Conservation (phyloP, 2,113 vertebrate genomes). For the Otis tarda region DNA sequence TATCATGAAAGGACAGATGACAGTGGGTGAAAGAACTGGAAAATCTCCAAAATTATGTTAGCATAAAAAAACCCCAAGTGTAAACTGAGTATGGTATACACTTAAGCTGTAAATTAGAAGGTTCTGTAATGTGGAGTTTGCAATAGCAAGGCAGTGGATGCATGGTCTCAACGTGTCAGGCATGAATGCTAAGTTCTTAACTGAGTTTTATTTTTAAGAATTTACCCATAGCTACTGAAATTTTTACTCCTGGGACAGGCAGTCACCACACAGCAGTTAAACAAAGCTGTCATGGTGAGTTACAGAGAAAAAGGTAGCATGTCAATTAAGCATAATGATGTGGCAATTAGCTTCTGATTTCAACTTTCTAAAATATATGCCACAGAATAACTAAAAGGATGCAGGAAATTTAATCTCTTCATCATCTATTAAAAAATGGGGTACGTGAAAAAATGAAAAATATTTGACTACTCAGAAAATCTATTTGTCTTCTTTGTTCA, state of each 20-base stretch:
- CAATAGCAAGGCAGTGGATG: not conserved
- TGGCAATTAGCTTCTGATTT: conserved; percentile 57
- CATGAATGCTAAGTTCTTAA: not conserved
- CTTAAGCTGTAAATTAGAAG: not conserved
- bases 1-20: not conserved
- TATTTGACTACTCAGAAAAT: conserved; percentile 43
- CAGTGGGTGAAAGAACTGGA: not conserved
- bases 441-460: conserved; percentile 42
- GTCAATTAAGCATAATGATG: conserved; percentile 67
- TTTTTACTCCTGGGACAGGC: conserved; percentile 1
- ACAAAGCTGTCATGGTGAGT: conserved; percentile 24
- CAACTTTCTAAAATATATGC: conserved; percentile 47
- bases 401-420: conserved; percentile 65
- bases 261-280: not conserved
- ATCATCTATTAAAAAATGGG: conserved; percentile 41
- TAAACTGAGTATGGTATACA: not conserved
- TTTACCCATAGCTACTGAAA: not conserved
- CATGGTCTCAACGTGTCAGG: not conserved
- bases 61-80: not conserved
- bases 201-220: not conserved
- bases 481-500: conserved; percentile 72
- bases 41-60: not conserved
- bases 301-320: conserved; percentile 43
- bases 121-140: not conserved
- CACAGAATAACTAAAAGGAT: conserved; percentile 45